Conservation (phyloP, 2,888 invertebrate genomes). For the Catocala nupta region DNA sequence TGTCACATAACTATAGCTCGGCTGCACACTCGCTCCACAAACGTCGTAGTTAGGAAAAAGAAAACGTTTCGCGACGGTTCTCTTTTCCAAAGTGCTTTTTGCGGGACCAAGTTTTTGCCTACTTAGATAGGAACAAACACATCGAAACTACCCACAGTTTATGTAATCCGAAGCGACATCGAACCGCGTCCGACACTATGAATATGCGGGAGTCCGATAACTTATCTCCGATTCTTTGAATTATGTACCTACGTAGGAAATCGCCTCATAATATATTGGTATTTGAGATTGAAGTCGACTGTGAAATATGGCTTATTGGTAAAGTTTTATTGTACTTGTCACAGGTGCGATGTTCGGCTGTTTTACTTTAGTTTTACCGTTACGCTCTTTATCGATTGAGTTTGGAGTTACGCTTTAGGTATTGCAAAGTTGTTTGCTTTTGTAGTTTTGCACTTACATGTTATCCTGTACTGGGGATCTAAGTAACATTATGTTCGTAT, state of each 20-base stretch:
- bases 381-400: conserved; percentile 55
- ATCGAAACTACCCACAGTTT: conserved; percentile 58
- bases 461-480: conserved; percentile 20
- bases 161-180: conserved; percentile 59
- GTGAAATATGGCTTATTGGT: conserved; percentile 85
- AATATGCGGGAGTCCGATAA: conserved; percentile 77
- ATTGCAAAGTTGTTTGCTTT: conserved; percentile 29
- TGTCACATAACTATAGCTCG: conserved; percentile 33
- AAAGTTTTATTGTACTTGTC: conserved; percentile 85
- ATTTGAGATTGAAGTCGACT: conserved; percentile 83
- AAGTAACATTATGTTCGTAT: conserved; percentile 29
- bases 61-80: conserved; percentile 46
- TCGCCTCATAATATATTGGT: conserved; percentile 82
- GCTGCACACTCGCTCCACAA: conserved; percentile 46
- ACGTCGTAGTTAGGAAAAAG: conserved; percentile 51
- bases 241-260: conserved; percentile 75
- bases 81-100: conserved; percentile 61
- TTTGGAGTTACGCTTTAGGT: conserved; percentile 42
- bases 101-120: conserved; percentile 63
- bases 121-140: conserved; percentile 54
- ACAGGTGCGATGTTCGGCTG: conserved; percentile 75
- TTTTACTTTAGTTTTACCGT: conserved; percentile 69
- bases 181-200: conserved; percentile 67
- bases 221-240: conserved; percentile 78
- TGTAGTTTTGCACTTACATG: conserved; percentile 21